Evolutionary conservation across 2,797 vertebrate species (phyloP).

Genomic region (Ceyx erithaca): DNA sequence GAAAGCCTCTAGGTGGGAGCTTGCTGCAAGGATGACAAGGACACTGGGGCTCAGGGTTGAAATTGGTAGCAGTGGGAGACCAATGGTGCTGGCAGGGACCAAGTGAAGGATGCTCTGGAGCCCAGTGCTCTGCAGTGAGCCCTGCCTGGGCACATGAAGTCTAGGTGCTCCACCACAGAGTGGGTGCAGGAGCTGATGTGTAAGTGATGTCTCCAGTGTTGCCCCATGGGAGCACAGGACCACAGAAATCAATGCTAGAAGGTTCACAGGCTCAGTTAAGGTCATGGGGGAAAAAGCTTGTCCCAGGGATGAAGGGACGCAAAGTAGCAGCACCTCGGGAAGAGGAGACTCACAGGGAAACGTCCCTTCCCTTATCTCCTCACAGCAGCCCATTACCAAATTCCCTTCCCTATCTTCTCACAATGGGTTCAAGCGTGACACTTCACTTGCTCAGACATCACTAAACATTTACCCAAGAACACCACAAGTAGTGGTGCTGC

Average conservation of each 20-base stretch:
- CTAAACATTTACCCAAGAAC: not conserved
- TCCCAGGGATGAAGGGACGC: not conserved
- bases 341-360: not conserved
- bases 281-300: not conserved
- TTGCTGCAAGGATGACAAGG: not conserved
- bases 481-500: not conserved
- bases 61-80: not conserved
- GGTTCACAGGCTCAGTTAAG: not conserved
- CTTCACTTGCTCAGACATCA: not conserved
- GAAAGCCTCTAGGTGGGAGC: not conserved
- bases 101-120: not conserved
- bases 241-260: not conserved
- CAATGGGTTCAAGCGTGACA: not conserved
- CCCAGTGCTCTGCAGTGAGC: not conserved
- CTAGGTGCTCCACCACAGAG: not conserved
- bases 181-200: accelerated
- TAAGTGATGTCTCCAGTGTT: not conserved
- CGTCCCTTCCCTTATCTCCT: not conserved
- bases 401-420: not conserved
- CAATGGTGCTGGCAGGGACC: no score
- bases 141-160: not conserved
- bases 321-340: not conserved
- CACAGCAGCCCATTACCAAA: not conserved
- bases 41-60: not conserved
- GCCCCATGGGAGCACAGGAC: not conserved